phyloP scores from a whole-genome alignment of 1,140 invertebrate species.

The Penaeus vannamei region DNA sequence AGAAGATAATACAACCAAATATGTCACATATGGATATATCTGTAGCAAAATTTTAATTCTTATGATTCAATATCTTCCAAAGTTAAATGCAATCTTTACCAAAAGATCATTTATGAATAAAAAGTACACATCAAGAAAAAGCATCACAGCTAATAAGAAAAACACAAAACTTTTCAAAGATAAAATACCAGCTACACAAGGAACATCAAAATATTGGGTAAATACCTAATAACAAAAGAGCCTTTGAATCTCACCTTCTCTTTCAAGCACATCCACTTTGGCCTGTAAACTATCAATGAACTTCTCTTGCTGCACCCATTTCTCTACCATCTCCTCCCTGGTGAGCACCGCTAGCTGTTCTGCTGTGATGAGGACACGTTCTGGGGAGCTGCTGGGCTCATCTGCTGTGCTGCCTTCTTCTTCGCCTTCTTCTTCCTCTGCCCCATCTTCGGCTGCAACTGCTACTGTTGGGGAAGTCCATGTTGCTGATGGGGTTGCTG shows the following conservation, averaged over 20 bases:
- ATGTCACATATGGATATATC: no score
- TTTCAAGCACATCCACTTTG: constrained; percentile 74
- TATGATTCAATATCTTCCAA: no score
- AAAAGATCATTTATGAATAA: no score
- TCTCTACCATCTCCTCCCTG: constrained; percentile 75
- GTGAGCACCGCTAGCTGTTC: constrained; percentile 74
- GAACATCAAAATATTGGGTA: no score
- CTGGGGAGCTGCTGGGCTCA: constrained; percentile 33
- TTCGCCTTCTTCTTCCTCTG: constrained; percentile 47
- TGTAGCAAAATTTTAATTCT: no score
- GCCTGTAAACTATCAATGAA: constrained; percentile 75
- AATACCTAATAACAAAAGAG: no score
- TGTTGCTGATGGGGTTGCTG: constrained; percentile 15
- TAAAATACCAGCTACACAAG: no score
- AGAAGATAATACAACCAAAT: no score
- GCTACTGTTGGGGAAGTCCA: background rate
- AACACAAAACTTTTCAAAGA: no score
- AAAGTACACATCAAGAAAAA: no score
- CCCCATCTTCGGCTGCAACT: constrained; percentile 7
- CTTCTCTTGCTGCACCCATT: constrained; percentile 75
- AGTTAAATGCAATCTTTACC: no score
- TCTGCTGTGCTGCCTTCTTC: constrained; percentile 39
- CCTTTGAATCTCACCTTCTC: constrained; percentile 71
- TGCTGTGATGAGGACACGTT: constrained; percentile 73
- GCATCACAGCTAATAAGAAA: no score